Evolutionary conservation across 2,888 invertebrate genomes (phyloP).

Genomic region (Cataglyphis cursor): DNA sequence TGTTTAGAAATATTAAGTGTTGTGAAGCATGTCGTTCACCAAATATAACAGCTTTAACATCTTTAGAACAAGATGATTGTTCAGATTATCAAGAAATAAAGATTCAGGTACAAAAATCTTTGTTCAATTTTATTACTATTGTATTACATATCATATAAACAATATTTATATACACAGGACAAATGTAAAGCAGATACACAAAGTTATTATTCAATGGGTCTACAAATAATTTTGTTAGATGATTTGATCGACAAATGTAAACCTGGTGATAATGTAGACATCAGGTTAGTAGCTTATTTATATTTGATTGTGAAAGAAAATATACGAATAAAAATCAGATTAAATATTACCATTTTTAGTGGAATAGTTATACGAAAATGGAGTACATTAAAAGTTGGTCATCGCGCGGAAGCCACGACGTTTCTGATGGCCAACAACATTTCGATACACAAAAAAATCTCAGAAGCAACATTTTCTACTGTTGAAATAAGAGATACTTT

Average conservation of each 20-base stretch:
- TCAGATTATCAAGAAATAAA: slow-evolving; percentile 95
- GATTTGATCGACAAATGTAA: slow-evolving; percentile 95
- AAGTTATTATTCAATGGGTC: slow-evolving; percentile 69
- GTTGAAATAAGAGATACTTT: slow-evolving; percentile 91
- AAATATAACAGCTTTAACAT: slow-evolving; percentile 86
- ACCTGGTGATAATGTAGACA: slow-evolving; percentile 95
- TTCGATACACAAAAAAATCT: slow-evolving; percentile 80
- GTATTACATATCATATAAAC: background rate
- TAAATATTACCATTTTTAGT: slow-evolving; percentile 86
- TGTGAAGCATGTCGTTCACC: slow-evolving; percentile 81
- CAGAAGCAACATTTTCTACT: slow-evolving; percentile 79
- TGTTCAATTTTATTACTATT: background rate
- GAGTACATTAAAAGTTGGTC: slow-evolving; percentile 89
- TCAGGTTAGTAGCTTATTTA: slow-evolving; percentile 89
- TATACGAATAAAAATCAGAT: background rate
- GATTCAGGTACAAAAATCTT: slow-evolving; percentile 89
- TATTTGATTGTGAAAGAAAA: background rate
- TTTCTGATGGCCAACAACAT: slow-evolving; percentile 84
- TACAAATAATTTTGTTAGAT: slow-evolving; percentile 87
- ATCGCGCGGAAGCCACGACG: slow-evolving; percentile 89
- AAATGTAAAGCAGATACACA: slow-evolving; percentile 52
- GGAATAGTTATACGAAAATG: slow-evolving; percentile 93
- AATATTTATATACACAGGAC: slow-evolving; percentile 59
- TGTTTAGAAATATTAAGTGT: slow-evolving; percentile 79
- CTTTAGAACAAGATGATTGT: slow-evolving; percentile 90